A percentile compares a stretch with the other conserved stretches of the same genome.
These are phyloP conservation scores for Labrus mixtus DNA, from an alignment of 2,113 vertebrate species.

Conservation along the genomic window DNA sequence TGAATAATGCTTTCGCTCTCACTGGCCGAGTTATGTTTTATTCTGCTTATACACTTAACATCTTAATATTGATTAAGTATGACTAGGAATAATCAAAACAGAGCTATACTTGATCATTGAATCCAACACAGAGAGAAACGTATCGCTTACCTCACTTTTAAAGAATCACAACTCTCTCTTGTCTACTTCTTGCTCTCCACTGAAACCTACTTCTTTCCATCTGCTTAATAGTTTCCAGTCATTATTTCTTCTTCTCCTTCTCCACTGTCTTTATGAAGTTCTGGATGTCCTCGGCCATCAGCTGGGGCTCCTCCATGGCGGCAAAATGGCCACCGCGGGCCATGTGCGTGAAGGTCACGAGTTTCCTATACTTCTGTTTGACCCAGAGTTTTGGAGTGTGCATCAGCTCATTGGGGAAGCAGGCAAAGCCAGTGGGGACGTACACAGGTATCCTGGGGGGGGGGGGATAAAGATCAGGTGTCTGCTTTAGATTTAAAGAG, in stretches of 20 bases:
- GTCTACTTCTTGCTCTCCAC: too few species aligned
- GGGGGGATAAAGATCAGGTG: background rate
- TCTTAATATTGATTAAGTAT: too few species aligned
- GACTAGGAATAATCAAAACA: too few species aligned
- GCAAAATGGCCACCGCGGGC: constrained; percentile 89
- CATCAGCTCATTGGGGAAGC: constrained; percentile 86
- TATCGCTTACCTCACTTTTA: too few species aligned
- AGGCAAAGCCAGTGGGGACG: constrained; percentile 85
- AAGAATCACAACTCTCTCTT: too few species aligned
- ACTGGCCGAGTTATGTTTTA: too few species aligned
- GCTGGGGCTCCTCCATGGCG: constrained; percentile 89
- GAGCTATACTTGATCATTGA: too few species aligned
- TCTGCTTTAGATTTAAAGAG: background rate
- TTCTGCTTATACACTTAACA: too few species aligned
- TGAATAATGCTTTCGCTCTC: too few species aligned
- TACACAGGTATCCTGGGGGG: constrained; percentile 76
- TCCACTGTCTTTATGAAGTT: constrained; percentile 86
- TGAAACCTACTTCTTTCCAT: too few species aligned
- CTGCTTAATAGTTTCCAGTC: too few species aligned
- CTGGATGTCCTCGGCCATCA: constrained; percentile 88
- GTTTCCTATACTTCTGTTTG: constrained; percentile 80
- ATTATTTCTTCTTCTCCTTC: constrained; percentile 49
- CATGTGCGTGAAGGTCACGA: constrained; percentile 83
- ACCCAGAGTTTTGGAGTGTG: constrained; percentile 84
- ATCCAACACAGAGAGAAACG: too few species aligned